phyloP scores from a whole-genome alignment of 2,113 vertebrate species.

The Halichoerus grypus region DNA sequence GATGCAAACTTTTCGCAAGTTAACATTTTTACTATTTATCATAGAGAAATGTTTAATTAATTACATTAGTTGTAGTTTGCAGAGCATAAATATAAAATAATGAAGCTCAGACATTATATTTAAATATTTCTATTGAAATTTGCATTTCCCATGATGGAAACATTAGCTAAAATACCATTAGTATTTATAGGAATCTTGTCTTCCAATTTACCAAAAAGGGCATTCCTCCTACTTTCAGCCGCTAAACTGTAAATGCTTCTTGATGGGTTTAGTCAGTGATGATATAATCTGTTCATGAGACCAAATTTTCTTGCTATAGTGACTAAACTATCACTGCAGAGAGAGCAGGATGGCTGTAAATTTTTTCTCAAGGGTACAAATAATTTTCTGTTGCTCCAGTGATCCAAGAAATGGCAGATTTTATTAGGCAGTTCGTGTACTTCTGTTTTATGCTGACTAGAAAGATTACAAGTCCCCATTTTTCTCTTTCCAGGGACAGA shows the following conservation, averaged over 20 bases:
- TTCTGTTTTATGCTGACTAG: constrained; percentile 26
- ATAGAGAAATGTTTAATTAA: not conserved
- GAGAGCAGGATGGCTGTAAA: not conserved
- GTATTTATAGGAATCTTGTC: not conserved
- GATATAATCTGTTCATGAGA: not conserved
- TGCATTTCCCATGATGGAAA: not conserved
- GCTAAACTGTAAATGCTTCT: not conserved
- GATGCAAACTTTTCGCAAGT: not conserved
- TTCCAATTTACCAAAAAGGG: not conserved
- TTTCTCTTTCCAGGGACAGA: constrained; percentile 81
- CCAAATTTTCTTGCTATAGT: not conserved
- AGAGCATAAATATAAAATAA: constrained; percentile 30
- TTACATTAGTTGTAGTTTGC: not conserved
- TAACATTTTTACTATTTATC: not conserved
- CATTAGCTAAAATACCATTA: constrained; percentile 3
- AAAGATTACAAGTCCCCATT: constrained; percentile 48
- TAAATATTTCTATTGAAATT: not conserved
- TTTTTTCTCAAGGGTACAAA: constrained; percentile 35
- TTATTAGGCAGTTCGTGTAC: not conserved
- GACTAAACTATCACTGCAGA: not conserved
- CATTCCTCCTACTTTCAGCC: constrained; percentile 8
- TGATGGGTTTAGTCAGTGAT: not conserved
- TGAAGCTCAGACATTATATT: not conserved
- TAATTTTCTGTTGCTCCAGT: constrained; percentile 51
- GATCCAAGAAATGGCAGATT: constrained; percentile 41